phyloP scores from a whole-genome alignment of 2,113 vertebrate genomes.

The human region GRCh38 chr19:4956501-4957000 shows the following conservation, averaged over 20 bases:
- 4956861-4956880: rapidly evolving
- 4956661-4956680: rapidly evolving
- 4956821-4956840: rapidly evolving
- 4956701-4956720: constrained; percentile 88
- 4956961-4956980: neutral
- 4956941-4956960: neutral
- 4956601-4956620: neutral
- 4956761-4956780: constrained; percentile 95
- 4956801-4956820: constrained; percentile 95
- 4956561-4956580: neutral
- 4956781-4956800: constrained; percentile 97
- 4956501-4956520: too few relatives aligned
- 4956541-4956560: neutral
- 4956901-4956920: neutral
- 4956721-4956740: constrained; percentile 94
- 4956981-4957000: neutral
- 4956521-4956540: too few relatives aligned
- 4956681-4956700: rapidly evolving
- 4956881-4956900: rapidly evolving
- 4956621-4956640: rapidly evolving
- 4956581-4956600: neutral
- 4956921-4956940: neutral
- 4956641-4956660: neutral
- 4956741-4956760: constrained; percentile 97
- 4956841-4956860: rapidly evolving